Conservation (phyloP, 1,140 invertebrate species). For the Anastatus disparis region DNA sequence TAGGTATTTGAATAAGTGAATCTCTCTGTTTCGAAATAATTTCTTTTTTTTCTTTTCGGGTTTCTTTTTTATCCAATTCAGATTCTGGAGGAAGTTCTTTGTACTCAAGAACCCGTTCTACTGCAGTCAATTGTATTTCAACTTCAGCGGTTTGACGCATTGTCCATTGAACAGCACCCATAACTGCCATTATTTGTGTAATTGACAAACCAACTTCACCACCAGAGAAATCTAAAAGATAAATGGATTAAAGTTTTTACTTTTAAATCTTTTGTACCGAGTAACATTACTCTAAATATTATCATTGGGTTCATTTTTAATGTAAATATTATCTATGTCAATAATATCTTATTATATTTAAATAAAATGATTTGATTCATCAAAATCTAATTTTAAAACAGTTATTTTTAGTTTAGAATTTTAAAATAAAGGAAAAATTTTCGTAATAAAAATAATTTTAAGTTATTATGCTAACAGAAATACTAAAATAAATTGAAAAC, state of each 20-base stretch:
- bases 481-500: background rate
- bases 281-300: too few species aligned
- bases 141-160: slow-evolving; percentile 81
- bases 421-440: too few species aligned
- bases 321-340: too few species aligned
- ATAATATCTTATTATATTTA: too few species aligned
- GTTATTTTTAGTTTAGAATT: too few species aligned
- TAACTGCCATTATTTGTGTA: slow-evolving; percentile 69
- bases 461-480: too few species aligned
- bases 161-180: slow-evolving; percentile 79
- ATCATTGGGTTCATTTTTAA: too few species aligned
- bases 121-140: slow-evolving; percentile 82
- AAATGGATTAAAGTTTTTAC: too few species aligned
- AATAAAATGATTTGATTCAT: too few species aligned
- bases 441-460: too few species aligned
- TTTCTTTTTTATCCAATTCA: slow-evolving; percentile 59
- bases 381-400: too few species aligned
- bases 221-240: slow-evolving; percentile 53
- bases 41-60: slow-evolving; percentile 63
- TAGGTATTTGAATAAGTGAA: slow-evolving; percentile 52
- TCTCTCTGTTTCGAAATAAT: slow-evolving; percentile 24
- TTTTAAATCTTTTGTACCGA: too few species aligned
- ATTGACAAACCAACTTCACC: slow-evolving; percentile 71
- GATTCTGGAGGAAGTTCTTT: slow-evolving; percentile 71
- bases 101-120: slow-evolving; percentile 83